Evolutionary conservation across 2,113 vertebrate species (phyloP).

Genomic region (Corythoichthys intestinalis): DNA sequence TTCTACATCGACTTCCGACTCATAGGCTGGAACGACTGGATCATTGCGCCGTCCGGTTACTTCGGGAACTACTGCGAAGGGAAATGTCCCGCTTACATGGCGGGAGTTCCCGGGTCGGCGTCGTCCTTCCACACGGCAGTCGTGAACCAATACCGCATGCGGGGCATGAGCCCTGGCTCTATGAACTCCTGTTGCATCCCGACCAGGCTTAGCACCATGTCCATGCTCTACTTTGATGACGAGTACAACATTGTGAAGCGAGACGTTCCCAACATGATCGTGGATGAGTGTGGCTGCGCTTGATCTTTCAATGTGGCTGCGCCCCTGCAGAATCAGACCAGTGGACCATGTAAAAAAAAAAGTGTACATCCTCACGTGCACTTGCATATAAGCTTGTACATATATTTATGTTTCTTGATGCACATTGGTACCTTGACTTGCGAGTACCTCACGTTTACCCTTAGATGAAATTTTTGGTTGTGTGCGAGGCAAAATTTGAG

Average conservation of each 20-base stretch:
- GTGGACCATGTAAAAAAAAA: slow-evolving; percentile 46
- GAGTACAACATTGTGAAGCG: slow-evolving; percentile 98
- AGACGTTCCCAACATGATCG: slow-evolving; percentile 99
- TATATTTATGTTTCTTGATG: slow-evolving; percentile 76
- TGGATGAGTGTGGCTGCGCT: slow-evolving; percentile 98
- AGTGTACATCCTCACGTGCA: slow-evolving; percentile 41
- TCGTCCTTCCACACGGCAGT: slow-evolving; percentile 97
- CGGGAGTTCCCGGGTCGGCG: slow-evolving; percentile 88
- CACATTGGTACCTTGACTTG: slow-evolving; percentile 1
- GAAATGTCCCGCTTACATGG: slow-evolving; percentile 95
- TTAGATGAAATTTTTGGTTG: neutral
- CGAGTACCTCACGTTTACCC: neutral
- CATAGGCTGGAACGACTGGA: slow-evolving; percentile 99
- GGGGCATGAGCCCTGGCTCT: slow-evolving; percentile 89
- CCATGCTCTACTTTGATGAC: slow-evolving; percentile 98
- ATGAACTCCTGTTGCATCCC: slow-evolving; percentile 99
- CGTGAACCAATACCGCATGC: slow-evolving; percentile 97
- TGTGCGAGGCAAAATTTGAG: neutral
- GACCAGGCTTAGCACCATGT: slow-evolving; percentile 97
- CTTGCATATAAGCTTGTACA: slow-evolving; percentile 70
- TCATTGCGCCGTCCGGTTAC: slow-evolving; percentile 96
- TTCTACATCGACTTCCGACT: slow-evolving; percentile 98
- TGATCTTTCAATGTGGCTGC: slow-evolving; percentile 59
- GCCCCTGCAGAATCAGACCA: slow-evolving; percentile 23
- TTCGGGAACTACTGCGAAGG: slow-evolving; percentile 98